Conservation (phyloP, 1,140 invertebrate species). For the Schlechtendalia chinensis region DNA sequence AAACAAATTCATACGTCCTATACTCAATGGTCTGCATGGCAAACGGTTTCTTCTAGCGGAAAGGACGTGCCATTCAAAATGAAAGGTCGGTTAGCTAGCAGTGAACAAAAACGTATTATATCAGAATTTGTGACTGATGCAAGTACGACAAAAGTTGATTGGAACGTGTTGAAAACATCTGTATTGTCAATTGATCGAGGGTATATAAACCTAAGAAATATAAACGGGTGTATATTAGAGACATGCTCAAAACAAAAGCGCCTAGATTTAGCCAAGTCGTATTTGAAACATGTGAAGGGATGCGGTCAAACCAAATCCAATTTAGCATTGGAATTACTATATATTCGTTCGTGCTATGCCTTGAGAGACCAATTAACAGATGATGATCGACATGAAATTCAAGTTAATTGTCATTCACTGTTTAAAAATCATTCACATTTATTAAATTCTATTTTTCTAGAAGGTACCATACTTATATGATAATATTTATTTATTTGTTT, state of each 20-base stretch:
- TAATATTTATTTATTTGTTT: not conserved
- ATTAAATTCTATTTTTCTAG: slow-evolving; percentile 8
- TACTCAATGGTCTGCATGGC: not conserved
- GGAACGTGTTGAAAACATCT: not conserved
- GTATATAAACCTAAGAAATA: slow-evolving; percentile 42
- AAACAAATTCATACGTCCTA: not conserved
- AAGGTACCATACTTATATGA: slow-evolving; percentile 6
- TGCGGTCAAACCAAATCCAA: slow-evolving; percentile 6
- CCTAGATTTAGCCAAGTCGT: slow-evolving; percentile 34
- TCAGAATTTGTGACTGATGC: slow-evolving; percentile 5
- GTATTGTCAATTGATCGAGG: slow-evolving; percentile 27
- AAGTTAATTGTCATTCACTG: not conserved
- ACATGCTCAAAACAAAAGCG: slow-evolving; percentile 5
- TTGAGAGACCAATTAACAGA: slow-evolving; percentile 4
- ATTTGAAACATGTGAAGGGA: slow-evolving; percentile 36
- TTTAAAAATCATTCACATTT: slow-evolving; percentile 21
- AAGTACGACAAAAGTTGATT: not conserved
- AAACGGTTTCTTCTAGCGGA: not conserved
- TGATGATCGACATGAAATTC: slow-evolving; percentile 11
- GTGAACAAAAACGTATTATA: slow-evolving; percentile 34
- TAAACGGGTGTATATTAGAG: slow-evolving; percentile 43
- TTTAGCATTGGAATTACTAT: slow-evolving; percentile 7
- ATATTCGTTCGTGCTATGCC: slow-evolving; percentile 21
- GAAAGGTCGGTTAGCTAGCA: slow-evolving; percentile 6
- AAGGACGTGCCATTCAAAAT: not conserved